Conservation (phyloP, 2,888 invertebrate species). For the Choristoneura rosaceana region DNA sequence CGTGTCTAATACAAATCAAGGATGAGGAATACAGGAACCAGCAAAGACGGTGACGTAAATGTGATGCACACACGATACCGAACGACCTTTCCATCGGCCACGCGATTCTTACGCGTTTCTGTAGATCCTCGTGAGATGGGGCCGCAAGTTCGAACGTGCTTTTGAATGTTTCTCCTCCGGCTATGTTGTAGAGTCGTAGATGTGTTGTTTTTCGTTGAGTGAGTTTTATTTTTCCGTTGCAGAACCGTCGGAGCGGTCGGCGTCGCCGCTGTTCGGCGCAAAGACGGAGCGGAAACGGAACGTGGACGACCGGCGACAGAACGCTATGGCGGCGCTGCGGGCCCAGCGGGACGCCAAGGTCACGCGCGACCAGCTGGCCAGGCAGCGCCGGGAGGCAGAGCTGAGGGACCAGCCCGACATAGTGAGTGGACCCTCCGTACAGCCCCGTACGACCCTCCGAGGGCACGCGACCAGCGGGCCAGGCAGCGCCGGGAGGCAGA, state of each 20-base stretch:
- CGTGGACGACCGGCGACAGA: constrained; percentile 95
- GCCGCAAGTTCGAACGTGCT: too few species aligned
- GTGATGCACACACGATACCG: too few species aligned
- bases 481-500: constrained; percentile 79
- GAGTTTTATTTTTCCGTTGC: not conserved
- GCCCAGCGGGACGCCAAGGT: constrained; percentile 96
- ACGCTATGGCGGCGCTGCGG: constrained; percentile 96
- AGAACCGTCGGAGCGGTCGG: constrained; percentile 66
- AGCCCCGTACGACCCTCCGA: constrained; percentile 95
- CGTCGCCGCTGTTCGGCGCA: constrained; percentile 84
- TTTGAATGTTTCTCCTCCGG: too few species aligned
- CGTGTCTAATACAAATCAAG: too few species aligned
- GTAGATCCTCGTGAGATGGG: too few species aligned
- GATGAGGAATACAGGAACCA: too few species aligned
- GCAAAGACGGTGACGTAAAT: too few species aligned
- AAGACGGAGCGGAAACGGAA: constrained; percentile 91
- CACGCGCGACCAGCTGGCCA: constrained; percentile 88
- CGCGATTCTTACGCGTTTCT: too few species aligned
- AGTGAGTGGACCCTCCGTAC: constrained; percentile 55
- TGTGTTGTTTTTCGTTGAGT: too few species aligned
- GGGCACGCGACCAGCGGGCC: constrained; percentile 88
- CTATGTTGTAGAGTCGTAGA: too few species aligned
- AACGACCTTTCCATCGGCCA: too few species aligned
- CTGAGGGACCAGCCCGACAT: constrained; percentile 70
- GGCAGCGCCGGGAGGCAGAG: constrained; percentile 77